phyloP scores from a whole-genome alignment of 2,113 vertebrate genomes.

The Xenotilapia leptura region DNA sequence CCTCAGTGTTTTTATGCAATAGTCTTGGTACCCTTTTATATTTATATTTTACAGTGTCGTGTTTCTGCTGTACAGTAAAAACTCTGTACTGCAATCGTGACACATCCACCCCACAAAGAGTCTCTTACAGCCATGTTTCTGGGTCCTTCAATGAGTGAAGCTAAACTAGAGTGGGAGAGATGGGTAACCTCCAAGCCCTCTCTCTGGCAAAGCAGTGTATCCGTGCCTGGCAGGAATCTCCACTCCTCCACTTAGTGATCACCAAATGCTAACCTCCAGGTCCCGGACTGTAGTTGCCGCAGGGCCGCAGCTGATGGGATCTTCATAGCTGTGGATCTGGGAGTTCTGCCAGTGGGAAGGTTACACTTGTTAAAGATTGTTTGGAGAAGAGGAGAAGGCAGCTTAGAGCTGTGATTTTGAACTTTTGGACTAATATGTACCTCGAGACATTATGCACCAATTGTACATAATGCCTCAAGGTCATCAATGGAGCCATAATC shows the following conservation, averaged over 20 bases:
- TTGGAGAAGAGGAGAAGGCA: background rate
- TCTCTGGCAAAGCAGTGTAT: background rate
- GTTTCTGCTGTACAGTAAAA: background rate
- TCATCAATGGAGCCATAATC: background rate
- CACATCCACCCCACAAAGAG: background rate
- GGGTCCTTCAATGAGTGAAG: background rate
- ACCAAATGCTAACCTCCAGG: slow-evolving; percentile 16
- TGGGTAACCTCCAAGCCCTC: background rate
- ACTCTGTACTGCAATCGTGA: background rate
- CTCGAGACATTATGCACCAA: background rate
- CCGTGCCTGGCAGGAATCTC: slow-evolving; percentile 19
- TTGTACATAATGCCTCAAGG: background rate
- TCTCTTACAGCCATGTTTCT: background rate
- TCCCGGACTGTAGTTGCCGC: background rate
- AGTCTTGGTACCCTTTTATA: background rate
- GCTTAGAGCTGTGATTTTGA: background rate
- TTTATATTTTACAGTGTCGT: background rate
- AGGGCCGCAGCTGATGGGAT: slow-evolving; percentile 30
- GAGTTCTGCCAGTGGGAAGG: slow-evolving; percentile 37
- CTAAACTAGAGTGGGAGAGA: background rate
- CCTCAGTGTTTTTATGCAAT: background rate
- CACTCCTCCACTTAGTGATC: slow-evolving; percentile 21
- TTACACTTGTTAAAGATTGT: background rate
- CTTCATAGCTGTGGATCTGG: slow-evolving; percentile 24
- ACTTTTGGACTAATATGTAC: background rate